phyloP scores from a whole-genome alignment of 2,113 vertebrate genomes.

The Agapornis roseicollis region DNA sequence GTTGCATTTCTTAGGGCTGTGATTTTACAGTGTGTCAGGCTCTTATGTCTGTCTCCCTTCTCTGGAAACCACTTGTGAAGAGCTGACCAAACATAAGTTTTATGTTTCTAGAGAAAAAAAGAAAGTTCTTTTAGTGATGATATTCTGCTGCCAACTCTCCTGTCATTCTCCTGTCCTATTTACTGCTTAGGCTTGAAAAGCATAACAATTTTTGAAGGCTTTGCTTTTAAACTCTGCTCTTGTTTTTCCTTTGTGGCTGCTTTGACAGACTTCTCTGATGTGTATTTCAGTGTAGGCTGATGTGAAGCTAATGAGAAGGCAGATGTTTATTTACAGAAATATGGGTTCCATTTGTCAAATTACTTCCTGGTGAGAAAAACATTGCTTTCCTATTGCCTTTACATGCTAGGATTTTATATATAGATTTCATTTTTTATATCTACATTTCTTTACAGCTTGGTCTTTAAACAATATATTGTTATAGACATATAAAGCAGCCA shows the following conservation, averaged over 20 bases:
- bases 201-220: constrained; percentile 51
- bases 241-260: constrained; percentile 49
- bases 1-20: neutral
- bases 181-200: constrained; percentile 43
- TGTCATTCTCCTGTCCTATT: constrained; percentile 55
- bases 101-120: neutral
- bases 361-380: constrained; percentile 26
- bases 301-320: constrained; percentile 46
- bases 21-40: neutral
- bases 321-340: constrained; percentile 52
- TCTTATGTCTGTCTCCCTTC: neutral
- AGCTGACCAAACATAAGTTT: constrained; percentile 31
- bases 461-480: neutral
- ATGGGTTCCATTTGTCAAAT: constrained; percentile 38
- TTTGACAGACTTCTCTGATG: constrained; percentile 56
- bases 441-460: neutral
- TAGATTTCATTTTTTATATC: neutral
- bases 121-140: neutral
- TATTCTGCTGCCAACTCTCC: constrained; percentile 15
- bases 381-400: constrained; percentile 1
- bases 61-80: constrained; percentile 13
- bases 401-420: neutral
- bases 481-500: neutral
- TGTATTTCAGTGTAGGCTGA: constrained; percentile 56
- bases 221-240: constrained; percentile 57